Base-by-base conservation (phyloP, 2,888 invertebrate species). In the Cyaniris semiargus region DNA sequence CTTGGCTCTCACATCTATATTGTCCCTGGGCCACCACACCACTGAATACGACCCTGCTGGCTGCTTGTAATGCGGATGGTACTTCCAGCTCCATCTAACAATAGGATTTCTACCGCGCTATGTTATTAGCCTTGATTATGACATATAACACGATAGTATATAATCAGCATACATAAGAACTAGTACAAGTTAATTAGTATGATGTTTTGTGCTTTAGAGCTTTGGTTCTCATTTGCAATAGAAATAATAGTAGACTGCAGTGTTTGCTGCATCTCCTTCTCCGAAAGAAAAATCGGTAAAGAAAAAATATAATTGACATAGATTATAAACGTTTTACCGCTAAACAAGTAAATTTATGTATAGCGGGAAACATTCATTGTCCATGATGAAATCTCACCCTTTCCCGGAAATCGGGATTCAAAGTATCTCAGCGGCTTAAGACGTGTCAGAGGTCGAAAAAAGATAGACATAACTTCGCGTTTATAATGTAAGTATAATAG, bases 21-120 rank as follows among this genome's bases (percentile, higher is more conserved):
- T 18, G 53, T 53, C 53, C 53, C 53, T 53, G 53, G 53, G 53
- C 18, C 18, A 18, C 53, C 53, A 53, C 53, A 18, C 53, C 3
- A 53, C 53, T 53, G 53, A 53, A 18, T 18, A 18, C 53, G 53
- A 53, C 53, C 53, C 53, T 53, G 18, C 53, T 53, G 5, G 18
- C 53, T 53, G 18, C 53, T 53, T 18, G 18, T 56, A 81, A 81
- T 81, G 81, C 83, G 81, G 83, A 83, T 82, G 82, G 83, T 83
- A 84, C 77, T 76, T 79, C 80, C 78, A 81, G 78, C 76, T 74
- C 76, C 66, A 31, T 79, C 77, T 78, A 78, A 82, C 80, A 82
- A 80, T 80, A 77, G 78, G 76, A 76, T 76, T 76, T 76, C 76
- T 70, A 70, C 70, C 71, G 71, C 10, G 34, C n/a, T 71, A 7